phyloP scores from a whole-genome alignment of 92 coral and sea anemone genomes.

The Bergia sp. region DNA sequence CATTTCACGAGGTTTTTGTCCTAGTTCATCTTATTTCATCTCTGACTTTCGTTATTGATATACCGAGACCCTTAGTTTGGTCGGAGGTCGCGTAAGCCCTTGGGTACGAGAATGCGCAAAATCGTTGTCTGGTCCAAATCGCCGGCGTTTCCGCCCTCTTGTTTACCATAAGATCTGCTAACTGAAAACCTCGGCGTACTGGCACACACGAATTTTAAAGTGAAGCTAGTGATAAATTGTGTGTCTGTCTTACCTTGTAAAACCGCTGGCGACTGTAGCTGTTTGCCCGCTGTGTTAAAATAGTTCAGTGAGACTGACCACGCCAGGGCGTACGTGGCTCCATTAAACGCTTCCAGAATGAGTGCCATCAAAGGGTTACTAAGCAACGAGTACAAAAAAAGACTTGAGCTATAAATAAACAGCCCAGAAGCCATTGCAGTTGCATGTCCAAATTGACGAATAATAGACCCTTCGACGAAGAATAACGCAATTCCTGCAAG shows the following conservation, averaged over 20 bases:
- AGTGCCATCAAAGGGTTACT: conserved; percentile 10
- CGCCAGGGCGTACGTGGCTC: conserved; percentile 17
- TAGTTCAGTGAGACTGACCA: background rate
- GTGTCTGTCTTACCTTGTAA: conserved; percentile 10
- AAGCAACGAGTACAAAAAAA: conserved; percentile 10
- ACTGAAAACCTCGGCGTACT: too few species aligned
- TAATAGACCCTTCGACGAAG: conserved; percentile 67
- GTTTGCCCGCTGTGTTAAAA: conserved; percentile 9
- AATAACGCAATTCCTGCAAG: conserved; percentile 74
- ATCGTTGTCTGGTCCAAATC: too few species aligned
- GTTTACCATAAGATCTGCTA: too few species aligned
- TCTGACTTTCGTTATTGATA: too few species aligned
- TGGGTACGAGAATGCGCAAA: too few species aligned
- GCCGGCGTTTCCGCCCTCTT: too few species aligned
- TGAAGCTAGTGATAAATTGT: background rate
- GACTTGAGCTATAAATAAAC: background rate
- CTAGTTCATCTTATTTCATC: too few species aligned
- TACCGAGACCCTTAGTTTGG: too few species aligned
- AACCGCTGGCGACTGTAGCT: conserved; percentile 16
- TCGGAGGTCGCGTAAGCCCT: too few species aligned
- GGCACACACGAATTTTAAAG: too few species aligned
- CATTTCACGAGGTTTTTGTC: too few species aligned
- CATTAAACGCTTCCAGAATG: background rate
- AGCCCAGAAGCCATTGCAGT: conserved; percentile 5
- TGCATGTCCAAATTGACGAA: conserved; percentile 71